Base-by-base conservation (phyloP, 2,113 vertebrate genomes). In the Paradoxurus hermaphroditus region DNA sequence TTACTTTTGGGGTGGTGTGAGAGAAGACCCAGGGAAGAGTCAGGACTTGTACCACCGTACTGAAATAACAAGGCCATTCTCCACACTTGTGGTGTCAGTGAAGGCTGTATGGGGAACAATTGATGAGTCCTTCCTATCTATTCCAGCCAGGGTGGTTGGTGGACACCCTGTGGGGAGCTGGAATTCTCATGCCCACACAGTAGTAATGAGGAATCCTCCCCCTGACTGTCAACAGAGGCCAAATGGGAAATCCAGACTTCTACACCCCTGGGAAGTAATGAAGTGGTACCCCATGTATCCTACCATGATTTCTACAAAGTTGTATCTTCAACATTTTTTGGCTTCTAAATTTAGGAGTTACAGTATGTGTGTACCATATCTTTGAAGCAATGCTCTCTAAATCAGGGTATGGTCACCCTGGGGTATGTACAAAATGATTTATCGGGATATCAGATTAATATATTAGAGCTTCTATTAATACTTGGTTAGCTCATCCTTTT, bases 401-500 rank as follows among this genome's bases (percentile, higher is more conserved):
- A 53, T 59, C 53, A 31, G 39, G 2, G 8, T 51, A 46, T 65
- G 8, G 36, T 83, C 25, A 62, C 11, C 15, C n/a, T 90, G 51
- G 29, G 27, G 21, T 19, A 25, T 46, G 36, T 84, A 36, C 9
- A 62, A 59, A 94, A 67, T 90, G 15, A 92, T 73, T 63, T 89
- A 75, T 14, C 78, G 21, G 44, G 56, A 73, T 59, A 7, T 88
- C n/a, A 12, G 94, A 49, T 53, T 81, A 95, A 92, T 36, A 70
- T 77, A 19, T 53, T 86, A 62, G 13, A 81, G 46, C 12, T 84
- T 96, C 1, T 34, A 31, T 67, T 85, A 85, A 73, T 85, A 73
- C 68, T 91, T 91, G 73, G 56, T 51, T 83, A 81, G 53, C 49
- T 49, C 13, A 91, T 89, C 27, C 3, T 84, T 79, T 79, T 25